Evolutionary conservation across 2,888 invertebrate species (phyloP).

Genomic region (Metalampra italica): DNA sequence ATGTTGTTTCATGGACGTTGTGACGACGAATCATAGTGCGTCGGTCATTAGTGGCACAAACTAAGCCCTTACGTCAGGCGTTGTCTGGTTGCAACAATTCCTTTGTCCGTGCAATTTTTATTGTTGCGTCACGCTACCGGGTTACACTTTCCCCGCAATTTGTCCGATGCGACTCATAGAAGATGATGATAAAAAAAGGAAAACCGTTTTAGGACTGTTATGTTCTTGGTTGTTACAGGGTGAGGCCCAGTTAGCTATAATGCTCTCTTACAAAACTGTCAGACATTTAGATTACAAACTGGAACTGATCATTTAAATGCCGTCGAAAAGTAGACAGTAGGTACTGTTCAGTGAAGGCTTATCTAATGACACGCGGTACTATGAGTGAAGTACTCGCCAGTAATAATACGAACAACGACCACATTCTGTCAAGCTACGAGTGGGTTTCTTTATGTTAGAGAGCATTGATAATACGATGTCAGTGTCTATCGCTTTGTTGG

Average conservation of each 20-base stretch:
- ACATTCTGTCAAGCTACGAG: constrained; percentile 20
- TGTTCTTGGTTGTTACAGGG: constrained; percentile 7
- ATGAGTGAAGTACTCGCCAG: constrained; percentile 15
- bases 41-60: constrained; percentile 38
- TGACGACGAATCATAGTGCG: constrained; percentile 9
- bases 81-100: constrained; percentile 56
- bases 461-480: not conserved
- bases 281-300: constrained; percentile 21
- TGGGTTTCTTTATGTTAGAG: constrained; percentile 14
- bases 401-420: constrained; percentile 15
- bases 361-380: constrained; percentile 20
- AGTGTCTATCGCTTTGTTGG: not conserved
- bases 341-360: constrained; percentile 18
- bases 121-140: constrained; percentile 68
- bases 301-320: constrained; percentile 17
- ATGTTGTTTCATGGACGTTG: not conserved
- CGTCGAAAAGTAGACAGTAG: constrained; percentile 17
- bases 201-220: constrained; percentile 40
- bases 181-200: constrained; percentile 43
- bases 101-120: constrained; percentile 72
- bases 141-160: constrained; percentile 69
- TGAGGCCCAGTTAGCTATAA: constrained; percentile 1
- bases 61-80: constrained; percentile 52
- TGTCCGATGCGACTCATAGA: constrained; percentile 53
- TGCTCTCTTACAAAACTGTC: constrained; percentile 30